Evolutionary conservation across 1,140 invertebrate genomes (phyloP), one percentile per base, ranked within the genome.

Genomic region (Hyposmocoma kahamanoa): DNA sequence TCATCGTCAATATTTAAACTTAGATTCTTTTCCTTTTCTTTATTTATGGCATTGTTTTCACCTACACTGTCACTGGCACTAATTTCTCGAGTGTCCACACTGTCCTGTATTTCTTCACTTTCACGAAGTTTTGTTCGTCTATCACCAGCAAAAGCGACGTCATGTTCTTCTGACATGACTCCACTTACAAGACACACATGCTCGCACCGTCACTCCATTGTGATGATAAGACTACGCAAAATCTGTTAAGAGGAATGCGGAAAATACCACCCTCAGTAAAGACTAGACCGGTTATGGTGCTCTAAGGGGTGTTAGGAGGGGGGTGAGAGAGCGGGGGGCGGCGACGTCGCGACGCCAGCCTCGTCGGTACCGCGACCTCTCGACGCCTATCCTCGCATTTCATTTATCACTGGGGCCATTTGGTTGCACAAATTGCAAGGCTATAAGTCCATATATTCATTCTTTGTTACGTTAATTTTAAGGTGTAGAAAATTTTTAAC

Each of bases 111-210:
- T 49, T 43, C 42, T 30, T 56, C 42, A 22, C 45, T 44, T 42
- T 26, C 50, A n/a, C 57, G 46, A 19, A 50, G 43, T 15, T 62
- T 72, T 59, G 57, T 51, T 28, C 48, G 50, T 65, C 62, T 72
- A 41, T 72, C 59, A 28, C 11, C 5, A 28, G 6, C 11, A 28
- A 6, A 6, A 11, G 38, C 38, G 15, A 36, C 60, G 65, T 70
- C 81, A 81, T 84, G 66, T 54, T 72, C 64, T 47, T 84, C 73
- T 72, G 81, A 82, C 81, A 84, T 84, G 76, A 67, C 81, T 72
- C 30, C 24, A 28, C 24, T 26, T 19, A 28, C 5, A 6, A 6
- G 6, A 28, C 11, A 6, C 2, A n/a, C 24, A 8, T 6, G 24
- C 5, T 28, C 11, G 6, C 24, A 28, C 24, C 11, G 24, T 28